phyloP scores from a whole-genome alignment of 2,113 vertebrate genomes.

The Benthochromis sp. region DNA sequence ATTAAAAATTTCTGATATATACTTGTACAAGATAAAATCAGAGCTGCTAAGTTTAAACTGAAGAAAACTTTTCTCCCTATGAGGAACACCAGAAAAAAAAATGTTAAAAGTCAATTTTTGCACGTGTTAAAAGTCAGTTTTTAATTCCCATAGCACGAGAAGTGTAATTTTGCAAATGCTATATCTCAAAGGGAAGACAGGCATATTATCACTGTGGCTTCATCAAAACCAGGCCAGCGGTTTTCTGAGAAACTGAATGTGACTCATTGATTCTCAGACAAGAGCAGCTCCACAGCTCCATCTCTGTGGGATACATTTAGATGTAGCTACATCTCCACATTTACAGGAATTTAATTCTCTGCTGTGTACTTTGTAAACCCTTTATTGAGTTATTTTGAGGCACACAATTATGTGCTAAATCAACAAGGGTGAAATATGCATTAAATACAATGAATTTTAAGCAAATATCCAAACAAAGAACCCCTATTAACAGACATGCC shows the following conservation, averaged over 20 bases:
- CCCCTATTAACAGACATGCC: neutral
- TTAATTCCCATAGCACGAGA: constrained; percentile 1
- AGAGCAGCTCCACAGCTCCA: neutral
- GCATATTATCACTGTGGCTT: neutral
- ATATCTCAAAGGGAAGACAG: neutral
- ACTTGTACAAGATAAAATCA: neutral
- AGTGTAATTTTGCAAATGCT: constrained; percentile 24
- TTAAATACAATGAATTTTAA: constrained; percentile 13
- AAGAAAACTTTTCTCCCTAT: neutral
- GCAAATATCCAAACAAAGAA: neutral
- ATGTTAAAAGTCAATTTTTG: neutral
- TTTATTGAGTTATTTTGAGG: neutral
- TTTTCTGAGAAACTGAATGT: neutral
- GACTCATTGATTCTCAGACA: constrained; percentile 8
- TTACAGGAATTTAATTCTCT: constrained; percentile 6
- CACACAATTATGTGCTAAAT: neutral
- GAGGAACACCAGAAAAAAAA: neutral
- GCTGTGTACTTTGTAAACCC: neutral
- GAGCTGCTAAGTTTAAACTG: neutral
- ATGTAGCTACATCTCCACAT: neutral
- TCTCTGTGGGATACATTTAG: neutral
- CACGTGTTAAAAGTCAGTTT: neutral
- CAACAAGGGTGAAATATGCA: constrained; percentile 21
- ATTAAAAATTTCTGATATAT: neutral
- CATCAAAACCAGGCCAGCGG: constrained; percentile 8